Conservation (phyloP, 1,140 invertebrate species). For the Procambarus virginalis region DNA sequence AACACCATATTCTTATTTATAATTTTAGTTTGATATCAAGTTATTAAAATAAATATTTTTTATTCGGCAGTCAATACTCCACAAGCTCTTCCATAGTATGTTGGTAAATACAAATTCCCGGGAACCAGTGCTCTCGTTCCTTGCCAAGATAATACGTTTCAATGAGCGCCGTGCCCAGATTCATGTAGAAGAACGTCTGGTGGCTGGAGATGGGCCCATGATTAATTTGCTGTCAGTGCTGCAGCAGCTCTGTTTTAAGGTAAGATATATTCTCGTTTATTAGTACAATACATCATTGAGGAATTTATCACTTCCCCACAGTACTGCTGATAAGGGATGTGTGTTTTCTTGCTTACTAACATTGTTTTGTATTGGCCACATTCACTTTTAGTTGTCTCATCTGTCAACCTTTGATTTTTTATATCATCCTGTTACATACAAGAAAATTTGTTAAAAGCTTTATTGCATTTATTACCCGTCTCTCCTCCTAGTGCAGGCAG, state of each 20-base stretch:
- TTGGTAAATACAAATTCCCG: conserved; percentile 86
- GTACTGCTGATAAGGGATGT: too few relatives aligned
- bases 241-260: conserved; percentile 89
- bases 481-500: too few relatives aligned
- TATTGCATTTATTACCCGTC: too few relatives aligned
- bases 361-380: too few relatives aligned
- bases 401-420: too few relatives aligned
- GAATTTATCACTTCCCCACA: too few relatives aligned
- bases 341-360: too few relatives aligned
- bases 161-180: conserved; percentile 94
- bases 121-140: conserved; percentile 84
- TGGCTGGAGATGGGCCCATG: conserved; percentile 95
- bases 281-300: too few relatives aligned
- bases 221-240: conserved; percentile 92
- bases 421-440: too few relatives aligned
- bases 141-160: conserved; percentile 83
- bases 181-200: conserved; percentile 84
- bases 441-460: too few relatives aligned
- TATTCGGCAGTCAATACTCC: conserved; percentile 78
- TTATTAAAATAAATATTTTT: neutral
- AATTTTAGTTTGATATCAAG: neutral
- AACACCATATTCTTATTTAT: neutral
- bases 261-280: conserved; percentile 69
- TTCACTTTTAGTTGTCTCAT: too few relatives aligned
- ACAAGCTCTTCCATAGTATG: conserved; percentile 88